A percentile compares a stretch with the other conserved stretches of the same genome.
phyloP scores from a whole-genome alignment of 2,797 vertebrate genomes.

The Enteromius anoplus region DNA sequence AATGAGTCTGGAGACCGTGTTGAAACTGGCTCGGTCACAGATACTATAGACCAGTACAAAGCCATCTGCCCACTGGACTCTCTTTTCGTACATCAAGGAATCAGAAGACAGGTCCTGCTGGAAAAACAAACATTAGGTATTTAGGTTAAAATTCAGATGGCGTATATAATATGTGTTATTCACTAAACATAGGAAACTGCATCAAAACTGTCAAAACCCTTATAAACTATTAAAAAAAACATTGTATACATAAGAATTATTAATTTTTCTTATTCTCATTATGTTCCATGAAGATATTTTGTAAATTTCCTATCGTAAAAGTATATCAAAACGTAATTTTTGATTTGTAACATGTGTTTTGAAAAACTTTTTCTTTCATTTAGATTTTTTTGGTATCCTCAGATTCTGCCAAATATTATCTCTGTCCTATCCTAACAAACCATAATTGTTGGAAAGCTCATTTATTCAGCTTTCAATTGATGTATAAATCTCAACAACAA shows the following conservation, averaged over 20 bases:
- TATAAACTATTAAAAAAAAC: too few relatives aligned
- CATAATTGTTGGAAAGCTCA: not conserved
- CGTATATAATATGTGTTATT: not conserved
- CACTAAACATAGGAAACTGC: not conserved
- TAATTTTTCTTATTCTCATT: not conserved
- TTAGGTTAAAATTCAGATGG: not conserved
- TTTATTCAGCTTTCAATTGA: not conserved
- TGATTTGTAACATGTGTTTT: not conserved
- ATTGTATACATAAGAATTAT: not conserved
- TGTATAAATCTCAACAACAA: not conserved
- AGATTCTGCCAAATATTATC: not conserved
- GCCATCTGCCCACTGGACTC: conserved; percentile 81
- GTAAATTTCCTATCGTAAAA: not conserved
- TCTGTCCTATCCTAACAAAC: not conserved
- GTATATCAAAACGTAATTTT: not conserved
- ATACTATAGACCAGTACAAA: conserved; percentile 83
- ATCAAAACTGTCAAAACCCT: not conserved
- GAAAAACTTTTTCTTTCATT: not conserved
- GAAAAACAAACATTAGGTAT: not conserved
- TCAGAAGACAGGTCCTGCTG: conserved; percentile 45
- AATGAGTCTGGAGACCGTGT: conserved; percentile 72
- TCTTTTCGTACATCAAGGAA: conserved; percentile 67
- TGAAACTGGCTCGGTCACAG: conserved; percentile 80
- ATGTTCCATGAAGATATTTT: not conserved
- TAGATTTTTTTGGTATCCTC: not conserved